Evolutionary conservation across 2,888 invertebrate genomes (phyloP), one percentile per base, ranked within the genome.

Genomic region (Patella ulyssiponensis): DNA sequence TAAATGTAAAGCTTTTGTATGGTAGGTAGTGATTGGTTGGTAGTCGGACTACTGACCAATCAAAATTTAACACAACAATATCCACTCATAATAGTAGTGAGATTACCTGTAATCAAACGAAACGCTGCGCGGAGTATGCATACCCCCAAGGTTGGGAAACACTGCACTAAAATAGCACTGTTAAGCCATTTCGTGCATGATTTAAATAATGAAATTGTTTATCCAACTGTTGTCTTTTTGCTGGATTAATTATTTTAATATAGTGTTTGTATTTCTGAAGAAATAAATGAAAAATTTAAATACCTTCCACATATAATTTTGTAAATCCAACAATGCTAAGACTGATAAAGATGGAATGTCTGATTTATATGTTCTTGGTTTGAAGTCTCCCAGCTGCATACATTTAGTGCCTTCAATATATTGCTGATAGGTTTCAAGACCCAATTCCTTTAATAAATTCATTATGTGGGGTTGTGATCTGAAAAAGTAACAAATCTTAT

Each of bases 391-490:
- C n/a, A 90, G 80, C 83, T 90, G 90, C 81, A 90, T 84, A 52
- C 87, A 83, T 77, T 91, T 91, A 69, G 75, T 85, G 3, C 91
- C 91, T 0, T 80, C 78, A 14, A 83, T 83, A 77, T 88, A 90
- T 83, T 91, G 91, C 2, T 79, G 77, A 77, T 87, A 87, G 2
- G 86, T 86, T 23, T 88, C 85, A 76, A 92, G 74, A 11, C 83
- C 86, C 5, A 92, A 84, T 76, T 91, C 90, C 64, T 86, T 74
- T 54, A 91, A 77, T 71, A 92, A 84, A 11, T 81, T 77, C 83
- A 90, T 89, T 17, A 92, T 87, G 76, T 91, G 89, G 7, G 87
- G 83, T 81, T 92, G 92, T 69, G 84, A 87, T 58, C 90, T 90
- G 80, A 3, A 80, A 76, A 20, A 52, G 23, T 53, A 77, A 56